phyloP scores from a whole-genome alignment of 2,113 vertebrate genomes.

The Vanacampus margaritifer region DNA sequence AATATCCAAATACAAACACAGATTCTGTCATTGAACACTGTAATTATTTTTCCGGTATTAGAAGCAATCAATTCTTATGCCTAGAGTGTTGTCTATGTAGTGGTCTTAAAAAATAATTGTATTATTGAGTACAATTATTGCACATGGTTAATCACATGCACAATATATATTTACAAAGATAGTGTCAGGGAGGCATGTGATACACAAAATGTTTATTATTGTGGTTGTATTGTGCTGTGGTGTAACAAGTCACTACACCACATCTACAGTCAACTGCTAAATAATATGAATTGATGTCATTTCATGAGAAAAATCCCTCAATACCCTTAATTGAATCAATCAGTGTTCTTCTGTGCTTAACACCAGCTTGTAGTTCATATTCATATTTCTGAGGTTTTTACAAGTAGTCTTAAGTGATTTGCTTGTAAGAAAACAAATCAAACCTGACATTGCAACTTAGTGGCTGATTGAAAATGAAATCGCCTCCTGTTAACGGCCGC shows the following conservation, averaged over 20 bases:
- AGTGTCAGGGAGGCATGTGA: neutral
- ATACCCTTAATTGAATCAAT: neutral
- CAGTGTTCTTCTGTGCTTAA: neutral
- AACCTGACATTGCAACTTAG: conserved; percentile 17
- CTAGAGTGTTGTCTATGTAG: too few species aligned
- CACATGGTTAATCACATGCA: too few species aligned
- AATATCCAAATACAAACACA: too few species aligned
- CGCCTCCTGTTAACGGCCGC: conserved; percentile 39
- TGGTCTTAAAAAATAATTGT: neutral
- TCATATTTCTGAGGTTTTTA: neutral
- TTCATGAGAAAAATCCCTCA: neutral
- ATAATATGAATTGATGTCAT: neutral
- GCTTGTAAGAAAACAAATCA: conserved; percentile 6
- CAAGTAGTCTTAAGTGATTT: conserved; percentile 24
- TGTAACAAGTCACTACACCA: neutral
- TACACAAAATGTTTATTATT: neutral
- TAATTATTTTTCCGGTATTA: neutral
- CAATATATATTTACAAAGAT: neutral
- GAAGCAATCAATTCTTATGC: too few species aligned
- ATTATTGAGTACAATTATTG: neutral
- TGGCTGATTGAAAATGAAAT: conserved; percentile 15
- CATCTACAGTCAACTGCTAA: neutral
- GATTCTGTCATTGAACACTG: too few species aligned
- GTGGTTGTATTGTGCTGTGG: neutral
- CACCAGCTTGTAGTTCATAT: neutral